Evolutionary conservation across 2,797 vertebrate species (phyloP).

Genomic region (Coracias cyanogaster): DNA sequence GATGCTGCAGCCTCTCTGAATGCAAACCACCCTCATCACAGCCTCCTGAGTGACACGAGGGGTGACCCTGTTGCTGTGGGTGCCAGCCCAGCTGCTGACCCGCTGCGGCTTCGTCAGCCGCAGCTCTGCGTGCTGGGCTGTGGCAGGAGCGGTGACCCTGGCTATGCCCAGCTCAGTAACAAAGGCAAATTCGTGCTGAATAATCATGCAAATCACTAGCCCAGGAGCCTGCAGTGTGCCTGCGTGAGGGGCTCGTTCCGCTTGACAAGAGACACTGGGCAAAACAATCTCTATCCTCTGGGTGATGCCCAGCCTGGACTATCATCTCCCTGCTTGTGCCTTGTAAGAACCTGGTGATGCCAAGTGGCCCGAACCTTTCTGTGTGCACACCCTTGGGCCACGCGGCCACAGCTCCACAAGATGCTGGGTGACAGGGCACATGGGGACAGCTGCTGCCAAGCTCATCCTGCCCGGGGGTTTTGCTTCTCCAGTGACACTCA

Average conservation of each 20-base stretch:
- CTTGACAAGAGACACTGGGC: neutral
- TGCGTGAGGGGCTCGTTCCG: accelerated
- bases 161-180: neutral
- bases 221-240: neutral
- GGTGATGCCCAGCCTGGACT: neutral
- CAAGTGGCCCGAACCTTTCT: neutral
- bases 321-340: neutral
- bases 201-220: neutral
- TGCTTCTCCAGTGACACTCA: neutral
- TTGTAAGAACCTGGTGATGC: neutral
- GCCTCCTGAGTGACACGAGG: accelerated
- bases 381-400: accelerated
- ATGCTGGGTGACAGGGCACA: accelerated
- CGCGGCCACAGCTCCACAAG: neutral
- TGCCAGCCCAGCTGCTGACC: neutral
- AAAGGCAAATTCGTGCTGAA: neutral
- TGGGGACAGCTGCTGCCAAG: neutral
- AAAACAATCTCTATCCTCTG: neutral
- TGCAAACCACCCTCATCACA: accelerated
- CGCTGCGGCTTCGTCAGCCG: accelerated
- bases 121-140: neutral
- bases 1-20: neutral
- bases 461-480: neutral
- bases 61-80: neutral
- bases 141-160: accelerated